Evolutionary conservation across 1,140 invertebrate species (phyloP), one percentile per base, ranked within the genome.

Genomic region (Sinella curviseta): DNA sequence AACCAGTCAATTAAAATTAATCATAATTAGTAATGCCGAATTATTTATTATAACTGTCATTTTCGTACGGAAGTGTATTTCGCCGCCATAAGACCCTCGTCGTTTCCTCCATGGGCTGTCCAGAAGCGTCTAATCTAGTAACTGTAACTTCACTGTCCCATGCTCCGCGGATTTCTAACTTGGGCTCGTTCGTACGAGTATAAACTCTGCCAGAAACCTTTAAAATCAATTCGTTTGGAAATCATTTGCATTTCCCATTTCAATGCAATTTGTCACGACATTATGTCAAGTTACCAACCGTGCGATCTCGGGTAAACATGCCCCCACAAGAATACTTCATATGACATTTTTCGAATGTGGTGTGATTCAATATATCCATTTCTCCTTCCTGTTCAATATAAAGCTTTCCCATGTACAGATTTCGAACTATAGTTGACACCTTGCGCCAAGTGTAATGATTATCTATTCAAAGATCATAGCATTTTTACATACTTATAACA

Each of bases 361-460:
- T 48, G 82, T 91, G 89, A 85, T 92, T 92, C 14, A 86, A 85
- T 73, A 92, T 90, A 80, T 90, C 89, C 90, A 92, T 91, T 80
- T 92, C 91, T 12, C 91, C 91, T 80, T 91, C 89, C 84, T 92
- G 90, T 84, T 92, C 92, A 39, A 92, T 89, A 91, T 91, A 92
- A 33, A 92, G 84, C 82, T 90, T 90, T 17, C 91, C 91, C 16
- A 92, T 89, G 77, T 92, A 91, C 76, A 92, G 91, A 84, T 92
- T 92, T 84, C 92, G 90, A 0, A 91, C 90, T 24, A 90, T 90
- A 0, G 90, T 91, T 0, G 90, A 90, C 28, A 92, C 90, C 85
- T 92, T 92, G n/a, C 88, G 85, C 89, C 91, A 92, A 17, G 90
- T 91, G 84, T 91, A 92, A 84, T 91, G 90, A 84, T 90, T 87